Conservation (phyloP, 2,888 invertebrate species). For the Xestia c-nigrum region DNA sequence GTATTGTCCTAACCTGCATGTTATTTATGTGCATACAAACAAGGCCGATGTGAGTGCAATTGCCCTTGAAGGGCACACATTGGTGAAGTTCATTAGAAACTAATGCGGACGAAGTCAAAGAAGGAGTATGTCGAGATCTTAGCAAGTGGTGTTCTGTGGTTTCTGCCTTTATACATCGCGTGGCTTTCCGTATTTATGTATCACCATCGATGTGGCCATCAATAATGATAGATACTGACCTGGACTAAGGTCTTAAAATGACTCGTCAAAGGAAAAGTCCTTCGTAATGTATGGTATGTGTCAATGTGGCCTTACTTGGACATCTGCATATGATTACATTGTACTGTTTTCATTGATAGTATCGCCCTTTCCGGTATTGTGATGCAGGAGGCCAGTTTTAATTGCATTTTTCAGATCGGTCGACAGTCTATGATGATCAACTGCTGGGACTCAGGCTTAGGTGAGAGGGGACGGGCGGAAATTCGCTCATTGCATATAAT, state of each 20-base stretch:
- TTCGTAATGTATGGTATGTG: slow-evolving; percentile 31
- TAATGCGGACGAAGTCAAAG: not conserved
- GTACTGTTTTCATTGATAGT: slow-evolving; percentile 23
- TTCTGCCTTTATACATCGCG: not conserved
- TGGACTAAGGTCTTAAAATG: slow-evolving; percentile 32
- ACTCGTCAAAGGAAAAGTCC: slow-evolving; percentile 57
- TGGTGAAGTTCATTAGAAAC: not conserved
- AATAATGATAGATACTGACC: not conserved
- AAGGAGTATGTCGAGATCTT: not conserved
- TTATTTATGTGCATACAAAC: not conserved
- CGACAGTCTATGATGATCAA: not conserved
- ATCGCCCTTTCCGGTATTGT: slow-evolving; percentile 32
- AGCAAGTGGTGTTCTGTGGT: not conserved
- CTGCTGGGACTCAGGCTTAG: not conserved
- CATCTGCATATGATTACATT: slow-evolving; percentile 33
- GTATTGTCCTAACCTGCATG: slow-evolving; percentile 1
- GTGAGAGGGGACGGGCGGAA: not conserved
- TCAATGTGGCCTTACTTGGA: slow-evolving; percentile 25
- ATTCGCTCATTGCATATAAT: not conserved
- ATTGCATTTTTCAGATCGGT: not conserved
- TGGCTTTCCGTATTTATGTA: not conserved
- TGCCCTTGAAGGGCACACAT: not conserved
- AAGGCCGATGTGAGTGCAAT: not conserved
- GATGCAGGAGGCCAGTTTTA: slow-evolving; percentile 3
- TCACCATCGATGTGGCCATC: slow-evolving; percentile 1